Conservation (phyloP, 1,140 invertebrate species). For the Drosophila ogumai region DNA sequence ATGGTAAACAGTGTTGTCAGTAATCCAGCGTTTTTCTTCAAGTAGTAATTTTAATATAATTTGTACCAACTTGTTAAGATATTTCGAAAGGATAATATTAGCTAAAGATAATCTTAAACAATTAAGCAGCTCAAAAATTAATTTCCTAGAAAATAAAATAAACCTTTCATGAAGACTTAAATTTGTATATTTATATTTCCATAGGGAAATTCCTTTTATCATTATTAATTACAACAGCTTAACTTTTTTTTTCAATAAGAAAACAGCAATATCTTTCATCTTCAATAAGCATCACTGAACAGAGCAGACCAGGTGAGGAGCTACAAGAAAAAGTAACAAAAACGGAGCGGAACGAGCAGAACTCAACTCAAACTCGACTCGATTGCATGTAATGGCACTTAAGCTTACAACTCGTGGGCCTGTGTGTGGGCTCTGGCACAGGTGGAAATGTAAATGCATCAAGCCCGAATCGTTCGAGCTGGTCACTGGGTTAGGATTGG, state of each 20-base stretch:
- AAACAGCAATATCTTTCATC: neutral
- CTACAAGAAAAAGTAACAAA: constrained; percentile 12
- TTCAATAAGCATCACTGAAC: constrained; percentile 19
- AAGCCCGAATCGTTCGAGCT: constrained; percentile 67
- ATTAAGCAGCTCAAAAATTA: neutral
- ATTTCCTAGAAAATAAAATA: neutral
- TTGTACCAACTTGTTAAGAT: neutral
- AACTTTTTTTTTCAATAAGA: neutral
- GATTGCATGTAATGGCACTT: constrained; percentile 82
- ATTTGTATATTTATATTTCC: too few species aligned
- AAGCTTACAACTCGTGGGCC: constrained; percentile 70
- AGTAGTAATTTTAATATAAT: neutral
- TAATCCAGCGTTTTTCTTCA: constrained; percentile 1
- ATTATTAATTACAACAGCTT: neutral
- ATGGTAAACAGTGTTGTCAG: constrained; percentile 19
- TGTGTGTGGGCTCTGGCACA: constrained; percentile 48
- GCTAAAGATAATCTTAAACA: neutral
- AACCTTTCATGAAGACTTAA: neutral
- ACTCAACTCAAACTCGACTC: constrained; percentile 71
- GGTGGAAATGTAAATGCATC: constrained; percentile 82
- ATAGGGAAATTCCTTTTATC: too few species aligned
- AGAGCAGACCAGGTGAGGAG: constrained; percentile 19
- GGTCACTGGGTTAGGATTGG: constrained; percentile 38
- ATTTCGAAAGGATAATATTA: neutral
- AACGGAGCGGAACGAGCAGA: constrained; percentile 14